Evolutionary conservation across 1,140 invertebrate genomes (phyloP).

Genomic region (Zaprionus africanus): DNA sequence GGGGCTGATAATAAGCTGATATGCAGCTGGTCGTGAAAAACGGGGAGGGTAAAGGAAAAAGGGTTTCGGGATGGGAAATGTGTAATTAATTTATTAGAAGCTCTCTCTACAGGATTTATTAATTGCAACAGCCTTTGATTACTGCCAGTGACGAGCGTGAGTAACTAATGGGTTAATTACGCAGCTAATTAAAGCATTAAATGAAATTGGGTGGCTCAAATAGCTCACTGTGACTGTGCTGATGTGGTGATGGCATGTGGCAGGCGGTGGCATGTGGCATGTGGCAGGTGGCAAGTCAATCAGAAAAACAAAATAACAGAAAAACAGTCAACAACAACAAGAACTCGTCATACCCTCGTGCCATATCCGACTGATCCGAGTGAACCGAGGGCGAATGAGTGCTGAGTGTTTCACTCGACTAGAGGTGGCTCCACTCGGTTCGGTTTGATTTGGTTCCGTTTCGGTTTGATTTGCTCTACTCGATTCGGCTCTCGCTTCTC

Average conservation of each 20-base stretch:
- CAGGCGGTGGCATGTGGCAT: constrained; percentile 20
- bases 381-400: background rate
- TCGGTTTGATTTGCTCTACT: background rate
- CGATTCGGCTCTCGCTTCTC: background rate
- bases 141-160: background rate
- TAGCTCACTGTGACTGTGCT: background rate
- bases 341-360: background rate
- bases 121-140: constrained; percentile 9
- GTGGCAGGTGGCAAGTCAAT: constrained; percentile 41
- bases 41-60: background rate
- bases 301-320: constrained; percentile 3
- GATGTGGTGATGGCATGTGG: constrained; percentile 2
- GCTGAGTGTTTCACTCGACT: background rate
- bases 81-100: background rate
- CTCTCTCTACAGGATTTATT: background rate
- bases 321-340: constrained; percentile 1
- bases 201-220: background rate
- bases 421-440: background rate
- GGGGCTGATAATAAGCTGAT: constrained; percentile 28
- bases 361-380: background rate
- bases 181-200: constrained; percentile 30
- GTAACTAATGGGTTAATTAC: constrained; percentile 33
- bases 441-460: background rate
- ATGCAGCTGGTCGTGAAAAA: background rate
- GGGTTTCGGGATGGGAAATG: background rate